A percentile compares a stretch with the other conserved stretches of the same genome.
These are phyloP conservation scores for Pseudochirops cupreus DNA, from an alignment of 2,797 vertebrate species.

Conservation along the genomic window DNA sequence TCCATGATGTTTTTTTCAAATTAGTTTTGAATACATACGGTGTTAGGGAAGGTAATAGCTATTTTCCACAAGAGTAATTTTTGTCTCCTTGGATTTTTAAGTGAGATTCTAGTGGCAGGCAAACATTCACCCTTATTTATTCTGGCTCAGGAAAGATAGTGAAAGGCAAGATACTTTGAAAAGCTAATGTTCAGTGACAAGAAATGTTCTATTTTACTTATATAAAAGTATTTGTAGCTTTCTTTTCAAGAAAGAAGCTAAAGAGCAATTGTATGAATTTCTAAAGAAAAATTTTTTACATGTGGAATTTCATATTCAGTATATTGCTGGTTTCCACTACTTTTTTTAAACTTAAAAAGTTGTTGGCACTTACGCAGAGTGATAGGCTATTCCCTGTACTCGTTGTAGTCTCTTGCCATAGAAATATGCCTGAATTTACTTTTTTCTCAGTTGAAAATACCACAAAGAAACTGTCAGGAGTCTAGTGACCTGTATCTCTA, in stretches of 20 bases:
- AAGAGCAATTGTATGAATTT: background rate
- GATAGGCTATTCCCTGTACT: no score
- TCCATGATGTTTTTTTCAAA: slow-evolving; percentile 42
- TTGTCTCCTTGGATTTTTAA: slow-evolving; percentile 39
- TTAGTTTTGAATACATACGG: slow-evolving; percentile 46
- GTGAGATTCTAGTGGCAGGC: slow-evolving; percentile 36
- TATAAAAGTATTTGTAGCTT: slow-evolving; percentile 48
- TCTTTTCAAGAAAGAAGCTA: slow-evolving; percentile 36
- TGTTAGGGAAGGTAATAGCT: no score
- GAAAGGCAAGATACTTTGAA: slow-evolving; percentile 41
- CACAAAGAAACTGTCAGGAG: background rate
- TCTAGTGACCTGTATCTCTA: background rate
- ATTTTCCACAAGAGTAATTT: no score
- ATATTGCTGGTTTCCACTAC: no score
- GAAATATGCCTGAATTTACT: background rate
- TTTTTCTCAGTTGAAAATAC: background rate
- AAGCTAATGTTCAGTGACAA: slow-evolving; percentile 41
- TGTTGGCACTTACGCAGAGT: no score
- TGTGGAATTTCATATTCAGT: no score
- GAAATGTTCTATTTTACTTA: slow-evolving; percentile 2
- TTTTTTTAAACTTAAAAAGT: no score
- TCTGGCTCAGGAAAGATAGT: slow-evolving; percentile 29
- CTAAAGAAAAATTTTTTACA: no score
- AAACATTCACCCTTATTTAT: background rate
- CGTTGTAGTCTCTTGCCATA: no score